Percentiles rank a stretch among this genome's conserved stretches.
These are phyloP conservation scores for Mormyrops attenuatus DNA, from an alignment of 2,797 vertebrate species.

Conservation along the genomic window DNA sequence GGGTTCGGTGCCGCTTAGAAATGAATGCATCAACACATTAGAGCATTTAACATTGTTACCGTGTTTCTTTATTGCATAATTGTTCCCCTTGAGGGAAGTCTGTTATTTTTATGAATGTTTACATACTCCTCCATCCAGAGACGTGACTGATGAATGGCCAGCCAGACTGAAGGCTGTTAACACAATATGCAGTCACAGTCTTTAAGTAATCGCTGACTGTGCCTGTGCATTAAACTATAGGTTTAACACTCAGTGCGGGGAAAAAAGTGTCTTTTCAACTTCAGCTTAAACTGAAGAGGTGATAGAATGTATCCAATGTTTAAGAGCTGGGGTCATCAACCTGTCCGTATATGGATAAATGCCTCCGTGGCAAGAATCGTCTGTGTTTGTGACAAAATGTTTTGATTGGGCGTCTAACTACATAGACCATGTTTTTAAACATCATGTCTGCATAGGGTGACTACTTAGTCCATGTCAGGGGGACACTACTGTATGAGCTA, in stretches of 20 bases:
- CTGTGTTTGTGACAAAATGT: neutral
- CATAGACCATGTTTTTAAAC: neutral
- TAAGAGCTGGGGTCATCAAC: neutral
- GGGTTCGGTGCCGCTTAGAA: neutral
- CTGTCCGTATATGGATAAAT: neutral
- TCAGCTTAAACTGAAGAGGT: neutral
- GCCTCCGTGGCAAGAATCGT: neutral
- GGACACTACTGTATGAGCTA: neutral
- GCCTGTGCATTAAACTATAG: neutral
- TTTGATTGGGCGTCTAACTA: neutral
- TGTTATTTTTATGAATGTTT: neutral
- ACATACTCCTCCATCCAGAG: neutral
- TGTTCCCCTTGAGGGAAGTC: neutral
- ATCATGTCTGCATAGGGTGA: neutral
- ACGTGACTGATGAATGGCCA: neutral
- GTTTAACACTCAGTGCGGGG: neutral
- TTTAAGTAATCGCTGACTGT: neutral
- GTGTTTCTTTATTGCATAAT: neutral
- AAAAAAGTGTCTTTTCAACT: neutral
- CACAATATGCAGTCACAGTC: neutral
- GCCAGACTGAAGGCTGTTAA: neutral
- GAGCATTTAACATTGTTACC: neutral
- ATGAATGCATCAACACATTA: neutral
- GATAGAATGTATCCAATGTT: neutral
- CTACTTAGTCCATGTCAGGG: neutral